Evolutionary conservation across 2,113 vertebrate genomes (phyloP), one percentile per base, ranked within the genome.

Genomic region (human): DNA sequence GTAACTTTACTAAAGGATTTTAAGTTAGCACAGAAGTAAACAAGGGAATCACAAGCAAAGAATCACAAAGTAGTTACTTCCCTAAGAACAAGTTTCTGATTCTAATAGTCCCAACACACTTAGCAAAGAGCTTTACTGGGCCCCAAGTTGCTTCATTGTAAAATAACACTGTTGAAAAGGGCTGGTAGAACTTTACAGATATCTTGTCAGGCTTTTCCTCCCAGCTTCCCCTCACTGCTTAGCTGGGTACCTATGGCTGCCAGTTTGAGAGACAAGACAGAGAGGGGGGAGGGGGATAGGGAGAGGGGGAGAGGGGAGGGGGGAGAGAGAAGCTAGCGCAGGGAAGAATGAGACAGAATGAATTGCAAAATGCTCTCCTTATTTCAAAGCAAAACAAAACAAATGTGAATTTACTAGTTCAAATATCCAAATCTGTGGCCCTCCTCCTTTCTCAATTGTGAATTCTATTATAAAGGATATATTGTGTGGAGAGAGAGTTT

Each of bases 21-120:
- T 52, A 81, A 32, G 27, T 87, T 13, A 25, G 68, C 8, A 82
- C 18, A 68, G 57, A 13, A 50, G 48, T 61, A 86, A 70, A 82
- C 32, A 95, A 93, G 30, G 57, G n/a, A 90, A 93, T 87, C 45
- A 10, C 45, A 45, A 45, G 40, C 50, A 70, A 70, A 88, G 57
- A 87, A 90, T 8, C 50, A 82, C 27, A 93, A 95, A 68, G 50
- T 10, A 92, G 70, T 89, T 79, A 79, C 79, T 93, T 83, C 48
- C 14, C 1, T 78, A 93, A 70, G 17, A 50, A 83, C 22, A 66
- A 64, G 73, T 61, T 90, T 90, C 57, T 93, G 89, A 79, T 72
- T 30, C 3, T 30, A 82, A 59, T 43, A 93, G 43, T 95, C 22
- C 66, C 66, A 93, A 38, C 8, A 86, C 32, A 90, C 68, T 80